Percentiles rank a stretch among this genome's conserved stretches.
Conservation (phyloP, 2,888 invertebrate species). For the Hyposoter didymator region DNA sequence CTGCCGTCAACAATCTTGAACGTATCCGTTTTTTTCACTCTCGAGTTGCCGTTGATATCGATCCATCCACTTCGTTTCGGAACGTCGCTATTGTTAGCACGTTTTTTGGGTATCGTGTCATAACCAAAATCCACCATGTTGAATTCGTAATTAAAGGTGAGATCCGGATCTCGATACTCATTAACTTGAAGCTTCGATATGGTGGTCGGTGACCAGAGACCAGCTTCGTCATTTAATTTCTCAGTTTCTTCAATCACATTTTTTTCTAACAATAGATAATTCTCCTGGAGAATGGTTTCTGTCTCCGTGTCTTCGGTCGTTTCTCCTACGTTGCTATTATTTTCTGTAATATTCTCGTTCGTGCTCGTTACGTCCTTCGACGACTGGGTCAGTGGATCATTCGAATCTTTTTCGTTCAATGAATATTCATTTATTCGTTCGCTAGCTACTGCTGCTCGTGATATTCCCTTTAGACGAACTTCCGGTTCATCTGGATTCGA, state of each 20-base stretch:
- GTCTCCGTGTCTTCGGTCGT: slow-evolving; percentile 69
- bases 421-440: neutral
- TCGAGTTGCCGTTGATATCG: slow-evolving; percentile 73
- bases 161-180: slow-evolving; percentile 52
- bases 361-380: slow-evolving; percentile 38
- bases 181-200: slow-evolving; percentile 66
- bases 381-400: neutral
- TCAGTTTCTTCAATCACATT: neutral
- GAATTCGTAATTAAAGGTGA: slow-evolving; percentile 40
- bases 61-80: slow-evolving; percentile 19
- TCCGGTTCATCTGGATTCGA: slow-evolving; percentile 69
- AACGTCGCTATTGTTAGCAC: neutral
- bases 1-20: slow-evolving; percentile 80
- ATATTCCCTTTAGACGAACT: neutral
- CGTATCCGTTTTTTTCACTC: slow-evolving; percentile 80
- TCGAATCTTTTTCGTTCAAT: slow-evolving; percentile 6
- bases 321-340: slow-evolving; percentile 24
- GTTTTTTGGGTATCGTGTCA: slow-evolving; percentile 75
- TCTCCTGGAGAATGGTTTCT: slow-evolving; percentile 77
- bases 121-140: slow-evolving; percentile 75
- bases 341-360: slow-evolving; percentile 47
- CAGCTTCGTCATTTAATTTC: neutral
- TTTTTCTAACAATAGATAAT: slow-evolving; percentile 75
- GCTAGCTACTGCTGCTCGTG: neutral
- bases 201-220: slow-evolving; percentile 45